Evolutionary conservation across 2,113 vertebrate species (phyloP).

Genomic region (Cromileptes altivelis): DNA sequence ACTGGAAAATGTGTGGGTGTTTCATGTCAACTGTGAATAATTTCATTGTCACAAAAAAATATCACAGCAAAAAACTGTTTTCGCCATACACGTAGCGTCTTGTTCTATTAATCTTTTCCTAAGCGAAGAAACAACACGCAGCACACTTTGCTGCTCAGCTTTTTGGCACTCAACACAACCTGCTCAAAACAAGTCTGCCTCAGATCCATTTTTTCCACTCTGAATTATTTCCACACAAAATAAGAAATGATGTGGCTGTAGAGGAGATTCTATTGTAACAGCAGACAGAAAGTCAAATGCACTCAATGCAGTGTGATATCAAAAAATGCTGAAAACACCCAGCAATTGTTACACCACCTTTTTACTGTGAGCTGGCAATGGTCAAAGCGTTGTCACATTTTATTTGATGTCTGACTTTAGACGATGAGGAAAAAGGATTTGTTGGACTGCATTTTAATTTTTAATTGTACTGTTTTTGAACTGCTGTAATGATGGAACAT

Average conservation of each 20-base stretch:
- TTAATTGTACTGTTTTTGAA: too few relatives aligned
- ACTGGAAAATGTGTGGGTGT: not conserved
- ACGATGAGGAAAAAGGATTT: not conserved
- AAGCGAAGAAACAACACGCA: not conserved
- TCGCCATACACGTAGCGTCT: not conserved
- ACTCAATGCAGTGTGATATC: not conserved
- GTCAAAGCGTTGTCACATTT: not conserved
- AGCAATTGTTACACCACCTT: not conserved
- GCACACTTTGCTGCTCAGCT: not conserved
- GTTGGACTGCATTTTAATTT: not conserved
- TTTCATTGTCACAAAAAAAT: constrained; percentile 11
- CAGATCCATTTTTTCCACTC: not conserved
- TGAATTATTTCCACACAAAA: not conserved
- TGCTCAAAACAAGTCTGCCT: not conserved
- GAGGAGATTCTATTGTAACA: not conserved
- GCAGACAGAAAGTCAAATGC: not conserved
- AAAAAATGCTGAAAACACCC: not conserved
- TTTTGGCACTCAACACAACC: not conserved
- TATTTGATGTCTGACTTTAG: not conserved
- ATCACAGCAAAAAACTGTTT: not conserved
- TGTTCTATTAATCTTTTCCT: constrained; percentile 9
- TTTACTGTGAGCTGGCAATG: not conserved
- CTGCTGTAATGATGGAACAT: not conserved
- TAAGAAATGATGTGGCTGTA: not conserved
- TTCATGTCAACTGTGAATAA: constrained; percentile 28